Percentiles rank a stretch among this genome's conserved stretches.
These are phyloP conservation scores for Oryzias curvinotus DNA, from an alignment of 2,113 vertebrate species.

Conservation along the genomic window DNA sequence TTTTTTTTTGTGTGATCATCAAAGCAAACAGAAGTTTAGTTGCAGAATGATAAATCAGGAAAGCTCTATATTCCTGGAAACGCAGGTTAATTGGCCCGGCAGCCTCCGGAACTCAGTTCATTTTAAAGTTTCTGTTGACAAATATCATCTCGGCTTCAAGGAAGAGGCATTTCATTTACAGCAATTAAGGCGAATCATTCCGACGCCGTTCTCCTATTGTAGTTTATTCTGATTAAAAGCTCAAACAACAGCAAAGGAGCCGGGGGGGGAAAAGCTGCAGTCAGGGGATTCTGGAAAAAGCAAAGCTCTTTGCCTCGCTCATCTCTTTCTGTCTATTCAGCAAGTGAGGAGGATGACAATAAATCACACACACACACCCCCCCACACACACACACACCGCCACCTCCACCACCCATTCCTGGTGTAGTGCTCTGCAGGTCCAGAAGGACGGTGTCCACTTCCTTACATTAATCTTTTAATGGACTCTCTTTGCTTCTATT, in stretches of 20 bases:
- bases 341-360: conserved; percentile 47
- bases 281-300: conserved; percentile 45
- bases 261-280: not conserved
- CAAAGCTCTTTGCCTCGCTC: conserved; percentile 32
- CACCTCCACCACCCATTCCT: conserved; percentile 52
- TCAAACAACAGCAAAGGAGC: conserved; percentile 8
- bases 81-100: conserved; percentile 46
- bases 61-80: not conserved
- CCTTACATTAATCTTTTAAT: conserved; percentile 83
- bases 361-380: conserved; percentile 68
- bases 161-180: conserved; percentile 20
- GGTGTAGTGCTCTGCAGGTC: conserved; percentile 70
- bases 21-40: conserved; percentile 54
- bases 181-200: conserved; percentile 7
- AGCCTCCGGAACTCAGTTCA: conserved; percentile 28
- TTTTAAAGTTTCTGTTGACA: conserved; percentile 45
- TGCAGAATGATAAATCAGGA: conserved; percentile 53
- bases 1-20: conserved; percentile 25
- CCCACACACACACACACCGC: too few species aligned
- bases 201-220: not conserved
- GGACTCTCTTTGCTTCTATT: conserved; percentile 73
- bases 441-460: conserved; percentile 75
- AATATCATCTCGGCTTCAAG: conserved; percentile 13
- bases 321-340: conserved; percentile 65
- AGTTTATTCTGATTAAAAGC: conserved; percentile 7